phyloP scores from a whole-genome alignment of 2,113 vertebrate genomes.

The Aphelocoma coerulescens region DNA sequence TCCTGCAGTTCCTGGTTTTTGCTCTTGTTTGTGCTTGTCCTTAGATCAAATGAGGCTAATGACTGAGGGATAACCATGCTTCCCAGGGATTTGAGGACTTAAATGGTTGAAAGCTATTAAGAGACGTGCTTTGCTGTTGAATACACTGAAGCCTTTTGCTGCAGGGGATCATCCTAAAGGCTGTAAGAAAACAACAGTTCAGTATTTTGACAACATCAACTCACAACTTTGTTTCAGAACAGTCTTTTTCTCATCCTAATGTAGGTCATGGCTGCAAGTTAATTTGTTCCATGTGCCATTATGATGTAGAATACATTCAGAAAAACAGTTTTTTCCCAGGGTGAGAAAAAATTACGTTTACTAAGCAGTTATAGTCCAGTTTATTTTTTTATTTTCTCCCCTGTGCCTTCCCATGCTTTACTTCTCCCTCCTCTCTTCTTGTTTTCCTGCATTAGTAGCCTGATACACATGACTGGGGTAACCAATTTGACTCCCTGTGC shows the following conservation, averaged over 20 bases:
- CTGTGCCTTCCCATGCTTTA: not conserved
- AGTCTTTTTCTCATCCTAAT: slow-evolving; percentile 24
- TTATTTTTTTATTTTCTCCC: not conserved
- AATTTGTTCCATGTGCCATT: slow-evolving; percentile 57
- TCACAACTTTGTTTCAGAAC: slow-evolving; percentile 27
- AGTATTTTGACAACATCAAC: slow-evolving; percentile 28
- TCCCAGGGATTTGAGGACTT: slow-evolving; percentile 24
- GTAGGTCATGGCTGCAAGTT: slow-evolving; percentile 44
- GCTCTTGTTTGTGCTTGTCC: slow-evolving; percentile 39
- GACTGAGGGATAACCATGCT: not conserved
- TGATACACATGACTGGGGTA: not conserved
- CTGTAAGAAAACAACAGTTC: slow-evolving; percentile 24
- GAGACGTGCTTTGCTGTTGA: not conserved
- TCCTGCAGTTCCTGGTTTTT: not conserved
- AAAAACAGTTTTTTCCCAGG: slow-evolving; percentile 8
- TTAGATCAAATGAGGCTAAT: slow-evolving; percentile 32
- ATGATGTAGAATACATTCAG: slow-evolving; percentile 1
- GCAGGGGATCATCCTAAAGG: slow-evolving; percentile 24
- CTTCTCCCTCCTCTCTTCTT: not conserved
- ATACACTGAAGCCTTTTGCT: not conserved
- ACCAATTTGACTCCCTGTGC: not conserved
- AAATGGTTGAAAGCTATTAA: not conserved
- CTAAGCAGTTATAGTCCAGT: not conserved
- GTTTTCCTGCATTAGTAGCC: not conserved
- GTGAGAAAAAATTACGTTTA: slow-evolving; percentile 23